Evolutionary conservation across 2,113 vertebrate species (phyloP), one percentile per base, ranked within the genome.

Genomic region (Tragulus kanchil): DNA sequence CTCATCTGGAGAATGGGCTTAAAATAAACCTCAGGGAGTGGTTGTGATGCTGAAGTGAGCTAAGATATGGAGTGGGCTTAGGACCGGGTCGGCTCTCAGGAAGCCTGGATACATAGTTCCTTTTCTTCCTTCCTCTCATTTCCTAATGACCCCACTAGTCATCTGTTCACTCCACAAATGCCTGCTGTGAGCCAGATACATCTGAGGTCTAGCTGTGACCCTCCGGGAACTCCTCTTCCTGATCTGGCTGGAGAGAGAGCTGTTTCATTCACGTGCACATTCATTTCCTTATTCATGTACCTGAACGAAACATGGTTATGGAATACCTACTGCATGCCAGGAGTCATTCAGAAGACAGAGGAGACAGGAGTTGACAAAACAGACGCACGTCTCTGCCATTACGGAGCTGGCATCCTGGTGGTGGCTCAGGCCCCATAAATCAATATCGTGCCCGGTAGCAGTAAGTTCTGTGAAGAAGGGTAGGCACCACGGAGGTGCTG

Each of bases 181-280:
- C 58, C 85, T 36, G 28, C 52, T 50, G 31, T 10, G 26, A 54
- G 58, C 82, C 4, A 1, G 90, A 25, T 6, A 3, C 42, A 16
- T 0, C 7, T 9, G 1, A 45, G 31, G 23, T 45, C 50, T 71
- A 5, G 36, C 1, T 21, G n/a, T 42, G 28, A 26, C n/a, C 26
- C 15, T 25, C 58, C 1, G 42, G 54, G 82, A 48, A 23, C 16
- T 5, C 12, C 28, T 64, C 4, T 71, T 82, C 73, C 50, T 42
- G 45, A n/a, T 58, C 28, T 1, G 2, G 71, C 61, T 1, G 11
- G 50, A 71, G 54, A n/a, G 36, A 85, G 58, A 21, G 6, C 4
- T 0, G 0, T 25, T 17, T 85, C 14, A 11, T 14, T 50, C 50
- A 0, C 0, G 19, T 11, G 0, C 12, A 21, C 2, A 0, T 19